Evolutionary conservation across 2,888 invertebrate genomes (phyloP).

Genomic region (Protophormia terraenovae): DNA sequence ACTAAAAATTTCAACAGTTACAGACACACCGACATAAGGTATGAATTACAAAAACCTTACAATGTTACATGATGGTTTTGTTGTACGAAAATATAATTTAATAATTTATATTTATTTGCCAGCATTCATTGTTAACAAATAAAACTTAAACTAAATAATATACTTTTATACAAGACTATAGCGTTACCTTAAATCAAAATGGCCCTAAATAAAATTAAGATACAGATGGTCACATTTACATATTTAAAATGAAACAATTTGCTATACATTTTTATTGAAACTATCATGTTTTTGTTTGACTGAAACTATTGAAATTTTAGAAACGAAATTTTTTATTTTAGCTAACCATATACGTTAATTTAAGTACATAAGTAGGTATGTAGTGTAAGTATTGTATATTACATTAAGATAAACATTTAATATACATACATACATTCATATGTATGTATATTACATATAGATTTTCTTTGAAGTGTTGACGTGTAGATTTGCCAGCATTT

Average conservation of each 20-base stretch:
- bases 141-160: conserved; percentile 32
- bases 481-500: conserved; percentile 65
- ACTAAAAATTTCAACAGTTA: not conserved
- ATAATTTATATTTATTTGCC: conserved; percentile 39
- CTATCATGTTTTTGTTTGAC: too few relatives aligned
- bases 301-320: too few relatives aligned
- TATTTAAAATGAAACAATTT: too few relatives aligned
- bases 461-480: conserved; percentile 65
- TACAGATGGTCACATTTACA: too few relatives aligned
- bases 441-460: conserved; percentile 7
- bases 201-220: too few relatives aligned
- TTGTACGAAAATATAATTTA: conserved; percentile 36
- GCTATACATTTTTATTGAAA: too few relatives aligned
- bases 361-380: not conserved
- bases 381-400: not conserved
- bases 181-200: too few relatives aligned
- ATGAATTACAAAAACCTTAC: not conserved
- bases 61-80: not conserved
- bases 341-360: too few relatives aligned
- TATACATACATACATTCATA: not conserved
- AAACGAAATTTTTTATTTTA: too few relatives aligned
- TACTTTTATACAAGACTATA: too few relatives aligned
- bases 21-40: too few relatives aligned
- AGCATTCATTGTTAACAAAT: conserved; percentile 51
- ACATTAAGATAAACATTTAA: conserved; percentile 5